A percentile compares a stretch with the other conserved stretches of the same genome.
Evolutionary conservation across 2,888 invertebrate genomes (phyloP).

Genomic region (Cerastis rubricosa): DNA sequence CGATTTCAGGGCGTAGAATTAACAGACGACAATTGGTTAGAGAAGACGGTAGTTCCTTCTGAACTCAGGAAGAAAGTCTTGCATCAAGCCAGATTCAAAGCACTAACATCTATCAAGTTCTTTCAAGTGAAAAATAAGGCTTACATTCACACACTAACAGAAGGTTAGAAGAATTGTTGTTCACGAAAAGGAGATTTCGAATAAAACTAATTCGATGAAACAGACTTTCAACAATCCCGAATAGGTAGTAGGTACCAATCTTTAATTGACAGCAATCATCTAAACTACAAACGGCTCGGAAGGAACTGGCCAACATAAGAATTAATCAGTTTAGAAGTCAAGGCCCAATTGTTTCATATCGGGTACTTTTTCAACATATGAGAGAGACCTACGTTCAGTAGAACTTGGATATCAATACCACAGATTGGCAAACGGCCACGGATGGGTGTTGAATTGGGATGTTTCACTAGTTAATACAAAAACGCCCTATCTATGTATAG

Average conservation of each 20-base stretch:
- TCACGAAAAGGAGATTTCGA: not conserved
- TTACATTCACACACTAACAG: constrained; percentile 87
- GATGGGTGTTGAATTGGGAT: not conserved
- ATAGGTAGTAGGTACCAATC: constrained; percentile 27
- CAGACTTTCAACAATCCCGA: constrained; percentile 14
- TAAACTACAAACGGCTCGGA: constrained; percentile 31
- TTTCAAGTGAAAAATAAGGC: constrained; percentile 88
- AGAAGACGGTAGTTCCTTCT: constrained; percentile 83
- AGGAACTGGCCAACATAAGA: constrained; percentile 31
- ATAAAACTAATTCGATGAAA: constrained; percentile 16
- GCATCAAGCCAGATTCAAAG: constrained; percentile 87
- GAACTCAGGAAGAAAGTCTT: constrained; percentile 87
- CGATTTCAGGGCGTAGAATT: constrained; percentile 84
- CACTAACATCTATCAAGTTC: constrained; percentile 85
- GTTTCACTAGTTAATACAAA: not conserved
- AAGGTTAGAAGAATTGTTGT: constrained; percentile 77
- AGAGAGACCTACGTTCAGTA: not conserved
- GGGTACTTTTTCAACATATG: not conserved
- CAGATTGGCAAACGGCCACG: not conserved
- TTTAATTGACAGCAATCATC: constrained; percentile 51
- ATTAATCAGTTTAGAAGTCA: constrained; percentile 38
- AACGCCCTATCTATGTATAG: not conserved
- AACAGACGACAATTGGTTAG: constrained; percentile 86
- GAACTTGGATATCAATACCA: not conserved
- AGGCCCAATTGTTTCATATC: constrained; percentile 28